Evolutionary conservation across 1,140 invertebrate genomes (phyloP), one percentile per base, ranked within the genome.

Genomic region (Lepidurus packardi): DNA sequence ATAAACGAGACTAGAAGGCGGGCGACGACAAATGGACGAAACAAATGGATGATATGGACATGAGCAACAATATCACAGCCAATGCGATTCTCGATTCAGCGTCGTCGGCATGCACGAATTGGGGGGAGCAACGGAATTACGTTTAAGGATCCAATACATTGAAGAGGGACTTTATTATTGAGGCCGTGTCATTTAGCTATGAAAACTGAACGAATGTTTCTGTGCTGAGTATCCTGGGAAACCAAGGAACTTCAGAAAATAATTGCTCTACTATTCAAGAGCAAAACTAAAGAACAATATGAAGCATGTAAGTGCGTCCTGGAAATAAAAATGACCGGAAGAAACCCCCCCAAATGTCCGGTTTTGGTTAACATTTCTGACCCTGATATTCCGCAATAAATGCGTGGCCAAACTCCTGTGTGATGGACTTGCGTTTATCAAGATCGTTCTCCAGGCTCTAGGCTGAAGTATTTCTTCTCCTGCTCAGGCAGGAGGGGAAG

Each of bases 11-110:
- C 53, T 65, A 65, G 53, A 65, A 65, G 21, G 53, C 53, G 53
- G 21, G 53, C 53, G 53, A 65, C 53, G 4, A 65, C 21, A 21
- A 65, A 65, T 65, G n/a, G 53, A 65, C 53, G 53, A 65, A 65
- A 9, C 21, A 65, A 65, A 65, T 65, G 53, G 53, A 65, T 65
- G 53, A 21, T 65, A 65, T 65, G 53, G 53, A 65, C 21, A 65
- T 65, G 53, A 65, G 53, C 53, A 65, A 65, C 53, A 65, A 65
- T 65, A 65, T 65, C 53, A 65, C 53, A 65, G 53, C 53, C 53
- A 65, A 65, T n/a, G 8, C 16, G 53, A 65, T n/a, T 65, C 34
- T 34, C 53, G 21, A 65, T 65, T 65, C 13, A 65, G 53, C 53
- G 53, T 65, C 13, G 53, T 65, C 53, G 7, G 21, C 53, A 65